phyloP scores from a whole-genome alignment of 2,888 invertebrate species.

The Caenorhabditis sinica region DNA sequence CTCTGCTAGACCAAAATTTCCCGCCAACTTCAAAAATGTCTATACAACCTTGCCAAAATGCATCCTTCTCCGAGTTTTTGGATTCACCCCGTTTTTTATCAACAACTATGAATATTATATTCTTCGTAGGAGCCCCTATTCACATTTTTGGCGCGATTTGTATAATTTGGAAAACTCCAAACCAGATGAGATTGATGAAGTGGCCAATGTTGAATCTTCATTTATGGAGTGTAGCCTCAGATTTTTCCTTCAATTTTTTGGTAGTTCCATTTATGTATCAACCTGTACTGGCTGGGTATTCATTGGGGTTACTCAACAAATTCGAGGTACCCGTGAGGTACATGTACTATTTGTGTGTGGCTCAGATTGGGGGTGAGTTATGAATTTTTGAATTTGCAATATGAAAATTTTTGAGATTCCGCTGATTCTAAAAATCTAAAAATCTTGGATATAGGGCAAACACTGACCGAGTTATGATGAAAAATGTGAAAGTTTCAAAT shows the following conservation, averaged over 20 bases:
- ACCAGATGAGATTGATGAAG: constrained; percentile 41
- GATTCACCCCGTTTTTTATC: constrained; percentile 29
- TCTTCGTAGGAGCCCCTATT: constrained; percentile 8
- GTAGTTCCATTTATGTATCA: constrained; percentile 46
- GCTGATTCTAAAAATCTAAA: background rate
- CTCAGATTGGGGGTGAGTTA: constrained; percentile 12
- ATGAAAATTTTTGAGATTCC: background rate
- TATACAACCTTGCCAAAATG: constrained; percentile 6
- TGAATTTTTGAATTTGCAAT: background rate
- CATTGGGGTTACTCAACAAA: constrained; percentile 20
- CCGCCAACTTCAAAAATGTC: too few species aligned
- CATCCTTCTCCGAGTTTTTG: background rate
- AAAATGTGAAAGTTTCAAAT: too few species aligned
- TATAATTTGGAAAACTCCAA: constrained; percentile 45
- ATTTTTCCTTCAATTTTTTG: constrained; percentile 23
- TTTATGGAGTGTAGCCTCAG: constrained; percentile 36
- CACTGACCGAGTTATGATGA: background rate
- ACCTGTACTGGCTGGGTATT: constrained; percentile 47
- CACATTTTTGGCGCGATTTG: constrained; percentile 32
- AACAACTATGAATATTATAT: constrained; percentile 7
- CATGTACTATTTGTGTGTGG: constrained; percentile 28
- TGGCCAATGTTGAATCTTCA: constrained; percentile 48
- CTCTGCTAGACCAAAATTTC: too few species aligned
- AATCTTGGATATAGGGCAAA: background rate
- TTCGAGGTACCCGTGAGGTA: background rate